These are phyloP conservation scores for Nephrotoma flavescens DNA, from an alignment of 2,888 invertebrate species.

Conservation along the genomic window DNA sequence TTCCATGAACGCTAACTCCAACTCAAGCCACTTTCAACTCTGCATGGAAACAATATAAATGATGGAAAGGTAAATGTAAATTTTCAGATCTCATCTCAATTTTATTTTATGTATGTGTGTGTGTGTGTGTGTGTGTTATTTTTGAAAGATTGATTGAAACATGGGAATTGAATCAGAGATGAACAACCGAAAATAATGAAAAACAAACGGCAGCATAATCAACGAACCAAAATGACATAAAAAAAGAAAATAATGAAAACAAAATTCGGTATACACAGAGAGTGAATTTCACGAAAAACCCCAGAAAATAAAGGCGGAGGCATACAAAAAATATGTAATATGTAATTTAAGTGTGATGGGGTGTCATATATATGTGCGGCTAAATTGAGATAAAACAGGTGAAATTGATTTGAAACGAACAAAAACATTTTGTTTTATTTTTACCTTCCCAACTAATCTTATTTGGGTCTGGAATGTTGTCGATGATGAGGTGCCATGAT, in stretches of 20 bases:
- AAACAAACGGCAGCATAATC: not conserved
- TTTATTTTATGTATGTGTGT: not conserved
- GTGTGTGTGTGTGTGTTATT: not conserved
- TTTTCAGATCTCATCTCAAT: not conserved
- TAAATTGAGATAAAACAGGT: not conserved
- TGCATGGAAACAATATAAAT: too few relatives aligned
- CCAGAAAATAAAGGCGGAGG: not conserved
- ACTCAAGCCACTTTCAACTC: too few relatives aligned
- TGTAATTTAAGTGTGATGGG: not conserved
- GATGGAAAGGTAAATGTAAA: not conserved
- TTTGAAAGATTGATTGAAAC: not conserved
- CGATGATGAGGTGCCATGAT: not conserved
- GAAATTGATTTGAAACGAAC: not conserved
- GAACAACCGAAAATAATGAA: not conserved
- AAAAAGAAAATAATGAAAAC: not conserved
- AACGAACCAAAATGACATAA: not conserved
- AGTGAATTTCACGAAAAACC: not conserved
- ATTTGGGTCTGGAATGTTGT: not conserved
- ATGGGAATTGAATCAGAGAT: not conserved
- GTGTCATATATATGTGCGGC: not conserved
- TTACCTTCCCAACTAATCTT: not conserved
- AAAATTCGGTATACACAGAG: too few relatives aligned
- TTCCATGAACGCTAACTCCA: too few relatives aligned
- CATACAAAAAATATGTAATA: not conserved
- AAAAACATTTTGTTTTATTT: not conserved